Base-by-base conservation (phyloP, 37 sponge, comb jelly and placozoan species). In the Lycopodina hypogea region DNA sequence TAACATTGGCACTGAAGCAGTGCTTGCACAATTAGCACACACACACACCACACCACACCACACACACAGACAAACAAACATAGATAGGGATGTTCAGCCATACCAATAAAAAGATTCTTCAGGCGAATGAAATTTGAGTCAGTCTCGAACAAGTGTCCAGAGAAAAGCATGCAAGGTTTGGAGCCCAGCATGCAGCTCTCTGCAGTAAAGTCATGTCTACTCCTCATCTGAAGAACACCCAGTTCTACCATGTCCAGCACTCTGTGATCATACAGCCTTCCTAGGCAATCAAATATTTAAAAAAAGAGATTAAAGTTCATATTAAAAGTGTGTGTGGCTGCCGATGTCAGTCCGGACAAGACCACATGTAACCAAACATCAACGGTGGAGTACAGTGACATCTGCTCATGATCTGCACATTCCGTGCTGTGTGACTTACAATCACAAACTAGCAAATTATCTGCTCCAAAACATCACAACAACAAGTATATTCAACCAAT, bases 181-280 rank as follows among this genome's bases (percentile, higher is more conserved):
- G 88, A 88, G 11, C 95, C 92, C 28, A 85, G 67, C 28, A 60
- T 34, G 37, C 81, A 85, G 9, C 92, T 85, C 3, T 35, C 59
- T 22, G 32, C 50, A 67, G 72, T 78, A 58, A 95, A 97, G 12
- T 85, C 65, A 0, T 69, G 42, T 1, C 79, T 39, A 36, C 88
- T 66, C 51, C 71, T 76, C 57, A 86, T 92, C 12, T 57, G 37
- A 15, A 86, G 85, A n/a, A 97, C 74, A 24, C 98, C 98, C n/a
- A 97, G 69, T 55, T 97, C 98, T 59, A 97, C 57, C 95, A 97
- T 97, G 63, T 97, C 98, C 69, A 95, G 68, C 3, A 97, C 26
- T n/a, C 86, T 83, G 40, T 85, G 55, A 51, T 95, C 91, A 78
- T 69, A 95, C 40, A 93, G 78, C 26, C 98, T 76, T 18, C 96